Percentiles rank a stretch among this genome's conserved stretches.
Evolutionary conservation across 1,140 invertebrate genomes (phyloP).

Genomic region (silkworm (Bombyx mori)): ASM3026992v2 NC_085111.1:11813501-11814000

Average conservation of each 20-base stretch:
- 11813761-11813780: not conserved
- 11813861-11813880: too few species aligned
- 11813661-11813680: slow-evolving; percentile 28
- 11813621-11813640: slow-evolving; percentile 21
- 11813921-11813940: too few species aligned
- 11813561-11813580: slow-evolving; percentile 37
- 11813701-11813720: not conserved
- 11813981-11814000: too few species aligned
- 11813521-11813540: slow-evolving; percentile 40
- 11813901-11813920: too few species aligned
- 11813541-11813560: slow-evolving; percentile 40
- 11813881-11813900: too few species aligned
- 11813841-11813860: too few species aligned
- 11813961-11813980: too few species aligned
- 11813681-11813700: not conserved
- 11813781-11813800: too few species aligned
- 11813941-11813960: too few species aligned
- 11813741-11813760: not conserved
- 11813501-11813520: slow-evolving; percentile 40
- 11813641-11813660: slow-evolving; percentile 20
- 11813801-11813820: too few species aligned
- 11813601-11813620: slow-evolving; percentile 11
- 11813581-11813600: slow-evolving; percentile 49
- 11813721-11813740: too few species aligned
- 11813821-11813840: too few species aligned